Evolutionary conservation across 2,113 vertebrate genomes (phyloP).

Genomic region (Suricata suricatta): DNA sequence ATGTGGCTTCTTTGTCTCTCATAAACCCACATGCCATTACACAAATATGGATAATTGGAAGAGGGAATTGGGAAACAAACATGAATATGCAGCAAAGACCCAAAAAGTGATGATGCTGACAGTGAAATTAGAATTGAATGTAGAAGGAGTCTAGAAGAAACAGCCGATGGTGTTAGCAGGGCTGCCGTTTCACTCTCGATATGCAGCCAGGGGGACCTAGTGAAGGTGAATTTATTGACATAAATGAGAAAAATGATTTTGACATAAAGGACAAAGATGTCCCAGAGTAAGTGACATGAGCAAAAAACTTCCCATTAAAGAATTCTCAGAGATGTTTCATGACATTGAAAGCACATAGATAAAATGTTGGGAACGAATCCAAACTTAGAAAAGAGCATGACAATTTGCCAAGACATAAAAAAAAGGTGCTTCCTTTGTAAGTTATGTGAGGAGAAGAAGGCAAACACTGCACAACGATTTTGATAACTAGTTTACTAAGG

Average conservation of each 20-base stretch:
- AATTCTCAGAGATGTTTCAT: not conserved
- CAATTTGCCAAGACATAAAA: not conserved
- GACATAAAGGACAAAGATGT: not conserved
- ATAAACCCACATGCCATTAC: not conserved
- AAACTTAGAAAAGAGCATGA: not conserved
- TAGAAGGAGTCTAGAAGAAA: not conserved
- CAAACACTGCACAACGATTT: not conserved
- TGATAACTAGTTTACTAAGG: not conserved
- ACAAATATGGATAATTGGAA: not conserved
- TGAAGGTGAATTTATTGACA: conserved; percentile 13
- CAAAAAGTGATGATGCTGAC: not conserved
- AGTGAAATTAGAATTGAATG: conserved; percentile 5
- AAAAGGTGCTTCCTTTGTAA: not conserved
- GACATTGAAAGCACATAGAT: not conserved
- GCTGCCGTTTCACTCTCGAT: not conserved
- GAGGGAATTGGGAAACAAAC: not conserved
- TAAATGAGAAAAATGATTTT: conserved; percentile 58
- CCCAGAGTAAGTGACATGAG: not conserved
- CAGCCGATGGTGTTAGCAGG: not conserved
- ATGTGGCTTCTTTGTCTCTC: not conserved
- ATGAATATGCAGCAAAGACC: not conserved
- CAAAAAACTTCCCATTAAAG: conserved; percentile 14
- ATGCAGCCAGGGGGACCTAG: not conserved
- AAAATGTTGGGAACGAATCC: not conserved
- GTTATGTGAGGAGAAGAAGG: not conserved